These are phyloP conservation scores for Heterotis niloticus DNA, from an alignment of 2,113 vertebrate species.

Conservation along the genomic window DNA sequence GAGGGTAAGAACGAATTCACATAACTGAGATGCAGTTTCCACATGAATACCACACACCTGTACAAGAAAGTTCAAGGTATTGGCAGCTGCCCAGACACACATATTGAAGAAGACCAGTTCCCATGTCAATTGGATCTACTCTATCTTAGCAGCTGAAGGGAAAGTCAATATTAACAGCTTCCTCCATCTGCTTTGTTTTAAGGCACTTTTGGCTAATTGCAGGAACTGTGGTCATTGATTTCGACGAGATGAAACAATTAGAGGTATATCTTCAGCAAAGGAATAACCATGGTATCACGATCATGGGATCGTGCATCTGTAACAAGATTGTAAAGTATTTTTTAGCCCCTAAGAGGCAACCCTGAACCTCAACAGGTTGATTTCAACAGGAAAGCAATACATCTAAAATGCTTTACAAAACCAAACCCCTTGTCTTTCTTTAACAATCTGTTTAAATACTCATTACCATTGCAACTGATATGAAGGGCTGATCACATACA, in stretches of 20 bases:
- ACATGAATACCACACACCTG: too few relatives aligned
- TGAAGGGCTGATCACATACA: too few relatives aligned
- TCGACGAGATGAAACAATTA: slow-evolving; percentile 21
- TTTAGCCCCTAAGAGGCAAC: neutral
- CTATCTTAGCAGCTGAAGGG: slow-evolving; percentile 22
- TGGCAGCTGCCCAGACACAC: neutral
- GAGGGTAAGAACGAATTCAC: slow-evolving; percentile 58
- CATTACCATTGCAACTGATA: neutral
- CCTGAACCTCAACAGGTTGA: too few relatives aligned
- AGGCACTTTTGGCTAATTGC: slow-evolving; percentile 33
- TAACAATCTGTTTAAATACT: neutral
- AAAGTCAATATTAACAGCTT: slow-evolving; percentile 48
- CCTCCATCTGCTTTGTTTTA: slow-evolving; percentile 44
- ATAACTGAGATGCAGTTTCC: slow-evolving; percentile 61
- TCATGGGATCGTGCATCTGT: neutral
- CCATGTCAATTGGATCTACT: too few relatives aligned
- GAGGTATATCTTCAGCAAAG: neutral
- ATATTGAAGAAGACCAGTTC: neutral
- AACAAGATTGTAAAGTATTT: neutral
- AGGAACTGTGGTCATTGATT: slow-evolving; percentile 43
- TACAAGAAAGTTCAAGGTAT: too few relatives aligned
- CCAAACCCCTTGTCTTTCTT: neutral
- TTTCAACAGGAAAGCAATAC: too few relatives aligned
- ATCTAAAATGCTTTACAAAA: too few relatives aligned
- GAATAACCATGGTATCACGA: too few relatives aligned